phyloP scores from a whole-genome alignment of 2,888 invertebrate genomes.

The Tetramorium bicarinatum region DNA sequence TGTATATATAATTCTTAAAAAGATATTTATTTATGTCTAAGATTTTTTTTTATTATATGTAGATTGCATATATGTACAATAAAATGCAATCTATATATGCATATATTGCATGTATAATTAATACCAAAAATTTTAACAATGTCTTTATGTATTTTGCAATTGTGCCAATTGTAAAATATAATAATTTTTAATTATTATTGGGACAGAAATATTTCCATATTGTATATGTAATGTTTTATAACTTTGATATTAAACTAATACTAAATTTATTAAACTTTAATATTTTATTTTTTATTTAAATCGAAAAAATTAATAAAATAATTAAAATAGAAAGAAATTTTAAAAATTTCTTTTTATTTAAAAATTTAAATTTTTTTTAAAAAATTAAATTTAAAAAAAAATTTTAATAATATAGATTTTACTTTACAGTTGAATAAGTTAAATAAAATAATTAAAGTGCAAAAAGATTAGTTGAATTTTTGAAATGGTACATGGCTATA shows the following conservation, averaged over 20 bases:
- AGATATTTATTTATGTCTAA: neutral
- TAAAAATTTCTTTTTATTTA: no score
- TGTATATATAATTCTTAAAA: neutral
- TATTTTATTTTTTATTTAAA: neutral
- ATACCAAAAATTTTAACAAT: neutral
- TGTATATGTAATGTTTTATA: neutral
- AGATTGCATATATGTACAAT: neutral
- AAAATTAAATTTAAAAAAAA: no score
- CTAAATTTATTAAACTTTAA: neutral
- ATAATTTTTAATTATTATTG: neutral
- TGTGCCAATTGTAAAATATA: neutral
- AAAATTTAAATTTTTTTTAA: no score
- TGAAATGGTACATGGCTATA: neutral
- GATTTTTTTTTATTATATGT: neutral
- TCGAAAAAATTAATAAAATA: neutral
- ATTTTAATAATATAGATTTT: neutral
- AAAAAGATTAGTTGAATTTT: neutral
- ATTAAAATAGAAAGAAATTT: no score
- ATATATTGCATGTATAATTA: neutral
- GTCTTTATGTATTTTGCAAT: neutral
- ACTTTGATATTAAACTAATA: neutral
- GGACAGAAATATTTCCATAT: neutral
- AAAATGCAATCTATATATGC: neutral
- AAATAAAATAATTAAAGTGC: conserved; percentile 7
- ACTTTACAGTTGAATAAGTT: neutral